Evolutionary conservation across 2,888 invertebrate genomes (phyloP).

Genomic region (Shargacucullia verbasci): DNA sequence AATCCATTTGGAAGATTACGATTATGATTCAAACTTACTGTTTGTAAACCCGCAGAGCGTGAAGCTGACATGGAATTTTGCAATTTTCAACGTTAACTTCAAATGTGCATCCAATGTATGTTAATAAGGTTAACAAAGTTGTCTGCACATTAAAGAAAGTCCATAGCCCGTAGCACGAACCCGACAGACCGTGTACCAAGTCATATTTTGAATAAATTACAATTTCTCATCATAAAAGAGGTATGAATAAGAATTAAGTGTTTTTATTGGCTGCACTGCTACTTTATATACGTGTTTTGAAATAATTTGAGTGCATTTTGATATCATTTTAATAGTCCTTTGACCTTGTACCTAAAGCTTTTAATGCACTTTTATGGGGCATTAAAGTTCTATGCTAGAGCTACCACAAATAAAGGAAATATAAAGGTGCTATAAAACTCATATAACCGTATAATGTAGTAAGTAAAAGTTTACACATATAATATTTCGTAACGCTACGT

Average conservation of each 20-base stretch:
- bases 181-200: constrained; percentile 57
- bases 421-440: constrained; percentile 28
- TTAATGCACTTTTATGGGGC: constrained; percentile 24
- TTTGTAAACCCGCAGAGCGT: constrained; percentile 49
- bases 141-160: constrained; percentile 57
- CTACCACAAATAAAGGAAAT: constrained; percentile 34
- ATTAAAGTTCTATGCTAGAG: constrained; percentile 45
- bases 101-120: constrained; percentile 56
- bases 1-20: constrained; percentile 54
- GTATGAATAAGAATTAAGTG: constrained; percentile 52
- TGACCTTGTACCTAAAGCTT: constrained; percentile 26
- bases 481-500: constrained; percentile 31
- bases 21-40: constrained; percentile 60
- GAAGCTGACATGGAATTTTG: constrained; percentile 51
- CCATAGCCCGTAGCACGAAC: constrained; percentile 30
- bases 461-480: constrained; percentile 18
- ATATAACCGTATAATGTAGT: constrained; percentile 29
- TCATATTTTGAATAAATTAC: constrained; percentile 58
- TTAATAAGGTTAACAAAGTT: constrained; percentile 64
- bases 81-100: constrained; percentile 53
- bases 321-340: constrained; percentile 48
- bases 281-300: constrained; percentile 23
- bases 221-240: constrained; percentile 54
- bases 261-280: constrained; percentile 42
- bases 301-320: constrained; percentile 30